Base-by-base conservation (phyloP, 2,797 vertebrate species). In the Lindbergichthys nudifrons region DNA sequence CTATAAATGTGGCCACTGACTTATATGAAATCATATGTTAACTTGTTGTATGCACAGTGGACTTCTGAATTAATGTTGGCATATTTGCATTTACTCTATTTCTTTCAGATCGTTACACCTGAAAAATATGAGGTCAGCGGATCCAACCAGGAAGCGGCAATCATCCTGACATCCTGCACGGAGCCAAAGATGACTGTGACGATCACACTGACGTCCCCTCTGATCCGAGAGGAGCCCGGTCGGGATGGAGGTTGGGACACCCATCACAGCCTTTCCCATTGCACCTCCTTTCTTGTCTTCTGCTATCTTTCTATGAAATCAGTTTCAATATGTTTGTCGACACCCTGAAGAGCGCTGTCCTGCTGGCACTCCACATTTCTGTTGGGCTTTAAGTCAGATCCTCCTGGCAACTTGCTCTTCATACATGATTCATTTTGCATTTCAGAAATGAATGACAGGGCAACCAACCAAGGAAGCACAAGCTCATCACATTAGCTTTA, bases 111-210 rank as follows among this genome's bases (percentile, higher is more conserved):
- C n/a, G 97, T 99, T 79, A 96, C 98, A 56, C 96, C 97, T 73
- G 98, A 99, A 88, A 98, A 98, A 87, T 99, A 99, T 0, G 98
- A 99, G 85, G 97, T 99, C 67, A 97, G 95, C 59, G 96, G 96
- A 69, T 98, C 95, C 15, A 36, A 96, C 47, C 89, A 97, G 86
- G 98, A 99, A 91, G 96, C 97, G 3, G 95, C 97, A 66, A 97
- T 99, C 89, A 93, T 99, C 90, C 93, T 99, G 89, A 96, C 95
- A 45, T 98, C 98, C 0, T 92, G 94, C 74, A 90, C 95, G 64
- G 98, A 99, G 84, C 97, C 97, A 70, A 98, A 98, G 96, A 99
- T 99, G 97, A 96, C 97, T 95, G 98, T 99, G 89, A 98, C 96
- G 45, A 97, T 99, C 93, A 98, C 97, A 3, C 88, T 99, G 93